Evolutionary conservation across 2,888 invertebrate species (phyloP), one percentile per base, ranked within the genome.

Genomic region (Spilarctia lutea): DNA sequence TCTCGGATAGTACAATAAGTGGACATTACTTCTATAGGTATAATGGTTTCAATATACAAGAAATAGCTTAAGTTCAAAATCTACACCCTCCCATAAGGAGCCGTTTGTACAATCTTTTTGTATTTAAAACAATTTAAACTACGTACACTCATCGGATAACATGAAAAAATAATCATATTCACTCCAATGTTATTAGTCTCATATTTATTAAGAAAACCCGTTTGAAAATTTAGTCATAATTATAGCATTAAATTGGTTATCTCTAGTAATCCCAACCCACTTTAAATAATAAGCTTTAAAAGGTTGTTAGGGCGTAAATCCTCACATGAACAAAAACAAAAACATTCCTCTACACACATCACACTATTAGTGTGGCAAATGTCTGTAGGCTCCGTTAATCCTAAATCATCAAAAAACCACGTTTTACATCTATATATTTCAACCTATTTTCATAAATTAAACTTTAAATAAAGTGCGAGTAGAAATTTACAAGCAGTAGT

Each of bases 401-500:
- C 60, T 30, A 16, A 30, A 60, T 27, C 60, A 60, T 27, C 16
- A 60, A 3, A 16, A 27, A 13, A 3, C n/a, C 60, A 60, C 13
- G 13, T 27, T 60, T 60, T 60, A 60, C 27, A 27, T 56, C n/a
- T 56, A 56, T 27, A 27, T n/a, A n/a, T n/a, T n/a, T 60, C 27
- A 27, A 60, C 27, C 16, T 60, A 60, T 60, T 27, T 27, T 27
- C 3, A 60, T 27, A 27, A 16, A 60, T 27, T 13, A 27, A 60
- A 27, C 27, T 60, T 60, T 60, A 27, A 4, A 60, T 33, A 48
- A 42, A 48, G 18, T 48, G 16, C 10, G 20, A 3, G 24, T 48
- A 48, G 18, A 33, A 48, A 68, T 45, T 27, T 24, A 48, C 42
- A 42, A 67, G 30, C 60, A 71, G 42, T 71, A 63, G 60, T 35